phyloP scores from a whole-genome alignment of 2,888 invertebrate genomes.

The Scelioninae gen. 2 region DNA sequence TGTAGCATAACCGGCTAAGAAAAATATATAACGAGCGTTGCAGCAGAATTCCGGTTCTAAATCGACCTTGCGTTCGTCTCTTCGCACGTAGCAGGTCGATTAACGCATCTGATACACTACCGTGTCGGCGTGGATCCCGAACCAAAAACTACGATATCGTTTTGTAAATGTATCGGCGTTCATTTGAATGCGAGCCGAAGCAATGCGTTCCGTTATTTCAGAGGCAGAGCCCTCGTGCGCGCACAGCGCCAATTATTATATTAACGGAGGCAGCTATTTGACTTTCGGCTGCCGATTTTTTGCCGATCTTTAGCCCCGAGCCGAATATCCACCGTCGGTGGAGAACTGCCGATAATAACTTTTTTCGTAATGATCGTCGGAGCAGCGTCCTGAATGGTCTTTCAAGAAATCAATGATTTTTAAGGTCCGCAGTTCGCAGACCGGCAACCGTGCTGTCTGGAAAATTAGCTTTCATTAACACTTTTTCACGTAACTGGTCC shows the following conservation, averaged over 20 bases:
- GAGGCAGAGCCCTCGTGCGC: slow-evolving; percentile 50
- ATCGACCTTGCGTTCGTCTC: slow-evolving; percentile 53
- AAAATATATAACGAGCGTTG: slow-evolving; percentile 29
- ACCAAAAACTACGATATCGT: slow-evolving; percentile 43
- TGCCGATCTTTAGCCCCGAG: slow-evolving; percentile 48
- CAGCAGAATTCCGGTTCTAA: slow-evolving; percentile 48
- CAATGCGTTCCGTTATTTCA: no score
- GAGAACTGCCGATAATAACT: slow-evolving; percentile 51
- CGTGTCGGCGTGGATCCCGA: slow-evolving; percentile 31
- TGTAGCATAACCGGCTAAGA: slow-evolving; percentile 35
- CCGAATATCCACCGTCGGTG: slow-evolving; percentile 41
- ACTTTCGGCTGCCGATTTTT: slow-evolving; percentile 60
- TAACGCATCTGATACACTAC: slow-evolving; percentile 52
- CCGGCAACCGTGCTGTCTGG: slow-evolving; percentile 10
- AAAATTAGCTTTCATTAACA: slow-evolving; percentile 10
- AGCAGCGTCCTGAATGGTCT: slow-evolving; percentile 43
- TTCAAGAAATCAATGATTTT: slow-evolving; percentile 56
- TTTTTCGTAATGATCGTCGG: slow-evolving; percentile 49
- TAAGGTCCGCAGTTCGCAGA: slow-evolving; percentile 1
- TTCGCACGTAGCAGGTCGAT: slow-evolving; percentile 44
- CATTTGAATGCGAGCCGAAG: slow-evolving; percentile 10
- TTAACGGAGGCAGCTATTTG: slow-evolving; percentile 59
- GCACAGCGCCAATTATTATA: slow-evolving; percentile 67
- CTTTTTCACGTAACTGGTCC: not conserved
- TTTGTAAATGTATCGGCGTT: slow-evolving; percentile 42